These are phyloP conservation scores for Helicoverpa armigera DNA, from an alignment of 1,140 invertebrate species.

Conservation along the genomic window DNA sequence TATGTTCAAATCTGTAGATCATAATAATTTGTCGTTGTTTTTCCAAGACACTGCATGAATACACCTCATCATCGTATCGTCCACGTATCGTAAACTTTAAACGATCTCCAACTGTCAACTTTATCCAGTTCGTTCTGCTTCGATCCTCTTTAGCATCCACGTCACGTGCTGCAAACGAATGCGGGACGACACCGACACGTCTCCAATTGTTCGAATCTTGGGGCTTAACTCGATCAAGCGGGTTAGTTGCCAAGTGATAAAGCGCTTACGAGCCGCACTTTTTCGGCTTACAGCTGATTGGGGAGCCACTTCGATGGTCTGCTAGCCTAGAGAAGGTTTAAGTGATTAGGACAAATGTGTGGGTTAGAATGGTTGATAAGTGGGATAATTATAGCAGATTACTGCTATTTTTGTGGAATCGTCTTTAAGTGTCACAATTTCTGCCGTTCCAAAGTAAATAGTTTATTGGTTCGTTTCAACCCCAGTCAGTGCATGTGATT, in stretches of 20 bases:
- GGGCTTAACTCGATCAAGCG: conserved; percentile 72
- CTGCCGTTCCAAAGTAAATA: no score
- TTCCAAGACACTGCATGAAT: no score
- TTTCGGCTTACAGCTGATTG: conserved; percentile 57
- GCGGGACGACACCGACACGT: conserved; percentile 60
- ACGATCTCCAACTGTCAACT: conserved; percentile 48
- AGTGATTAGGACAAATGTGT: conserved; percentile 30
- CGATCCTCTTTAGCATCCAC: conserved; percentile 55
- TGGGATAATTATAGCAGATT: neutral
- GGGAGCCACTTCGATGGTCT: conserved; percentile 37
- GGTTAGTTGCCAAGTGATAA: conserved; percentile 73
- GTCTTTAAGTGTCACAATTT: no score
- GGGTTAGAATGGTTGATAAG: neutral
- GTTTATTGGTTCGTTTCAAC: no score
- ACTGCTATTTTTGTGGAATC: neutral
- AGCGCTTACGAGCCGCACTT: conserved; percentile 66
- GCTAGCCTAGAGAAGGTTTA: conserved; percentile 36
- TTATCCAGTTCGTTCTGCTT: neutral
- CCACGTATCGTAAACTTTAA: conserved; percentile 57
- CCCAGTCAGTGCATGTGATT: no score
- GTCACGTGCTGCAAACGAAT: conserved; percentile 74
- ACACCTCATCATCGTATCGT: neutral
- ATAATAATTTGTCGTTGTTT: no score
- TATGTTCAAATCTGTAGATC: no score
- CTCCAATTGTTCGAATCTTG: conserved; percentile 82